Conservation (phyloP, 1,140 invertebrate genomes). For the Zaprionus camerounensis region DNA sequence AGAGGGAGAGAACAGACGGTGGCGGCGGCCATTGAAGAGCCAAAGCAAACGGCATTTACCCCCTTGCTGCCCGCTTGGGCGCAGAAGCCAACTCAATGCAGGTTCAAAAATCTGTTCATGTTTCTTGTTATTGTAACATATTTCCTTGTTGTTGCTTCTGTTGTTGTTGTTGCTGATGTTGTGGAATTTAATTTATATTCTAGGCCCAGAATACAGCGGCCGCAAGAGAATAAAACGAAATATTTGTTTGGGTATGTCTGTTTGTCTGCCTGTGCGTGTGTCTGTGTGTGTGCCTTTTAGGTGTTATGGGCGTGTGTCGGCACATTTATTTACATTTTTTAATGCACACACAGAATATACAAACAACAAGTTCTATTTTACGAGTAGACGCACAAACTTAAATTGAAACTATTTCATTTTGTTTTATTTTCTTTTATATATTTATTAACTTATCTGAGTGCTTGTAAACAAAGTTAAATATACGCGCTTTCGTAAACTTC, state of each 20-base stretch:
- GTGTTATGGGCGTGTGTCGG: conserved; percentile 47
- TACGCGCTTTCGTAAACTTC: background rate
- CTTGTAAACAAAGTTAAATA: background rate
- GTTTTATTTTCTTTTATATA: background rate
- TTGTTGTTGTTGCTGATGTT: conserved; percentile 41
- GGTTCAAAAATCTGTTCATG: conserved; percentile 61
- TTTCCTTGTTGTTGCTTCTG: conserved; percentile 44
- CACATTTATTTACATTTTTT: conserved; percentile 75
- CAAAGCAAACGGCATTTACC: conserved; percentile 51
- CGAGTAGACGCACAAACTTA: conserved; percentile 14
- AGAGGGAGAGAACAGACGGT: conserved; percentile 41
- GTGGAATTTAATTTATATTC: conserved; percentile 77
- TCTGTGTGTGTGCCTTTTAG: conserved; percentile 18
- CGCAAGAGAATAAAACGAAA: conserved; percentile 54
- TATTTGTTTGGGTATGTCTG: conserved; percentile 51
- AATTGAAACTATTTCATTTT: conserved; percentile 30
- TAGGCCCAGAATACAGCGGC: conserved; percentile 47
- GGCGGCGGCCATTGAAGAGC: conserved; percentile 74
- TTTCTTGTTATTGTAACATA: conserved; percentile 46
- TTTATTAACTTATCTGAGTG: conserved; percentile 6
- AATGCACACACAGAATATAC: conserved; percentile 62
- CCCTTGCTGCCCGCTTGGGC: conserved; percentile 6
- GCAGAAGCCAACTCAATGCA: conserved; percentile 6
- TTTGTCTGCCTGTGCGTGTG: conserved; percentile 14
- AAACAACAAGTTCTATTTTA: conserved; percentile 56